phyloP scores from a whole-genome alignment of 2,113 vertebrate species.

The Alaudala cheleensis region DNA sequence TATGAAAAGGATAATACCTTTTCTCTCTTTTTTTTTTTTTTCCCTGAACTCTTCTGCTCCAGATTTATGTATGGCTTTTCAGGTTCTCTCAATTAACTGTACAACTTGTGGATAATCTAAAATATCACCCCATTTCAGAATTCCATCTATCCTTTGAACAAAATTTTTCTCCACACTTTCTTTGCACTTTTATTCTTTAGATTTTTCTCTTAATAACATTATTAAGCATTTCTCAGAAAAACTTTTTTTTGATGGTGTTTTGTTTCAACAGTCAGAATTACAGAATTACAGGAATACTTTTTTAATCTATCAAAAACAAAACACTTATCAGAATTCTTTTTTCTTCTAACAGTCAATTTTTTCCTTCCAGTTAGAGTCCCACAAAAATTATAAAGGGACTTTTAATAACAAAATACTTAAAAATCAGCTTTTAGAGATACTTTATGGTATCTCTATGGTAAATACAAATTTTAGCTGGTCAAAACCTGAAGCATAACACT shows the following conservation, averaged over 20 bases:
- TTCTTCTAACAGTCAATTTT: background rate
- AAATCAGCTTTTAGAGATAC: background rate
- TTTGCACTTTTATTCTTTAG: background rate
- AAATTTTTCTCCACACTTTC: background rate
- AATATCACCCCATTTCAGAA: background rate
- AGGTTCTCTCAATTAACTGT: background rate
- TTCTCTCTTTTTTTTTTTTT: background rate
- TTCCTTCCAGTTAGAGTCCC: background rate
- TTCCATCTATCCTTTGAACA: background rate
- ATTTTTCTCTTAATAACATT: background rate
- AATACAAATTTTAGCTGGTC: background rate
- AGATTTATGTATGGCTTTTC: background rate
- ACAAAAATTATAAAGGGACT: background rate
- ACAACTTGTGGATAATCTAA: background rate
- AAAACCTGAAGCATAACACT: background rate
- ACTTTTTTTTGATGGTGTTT: background rate
- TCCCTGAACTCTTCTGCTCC: background rate
- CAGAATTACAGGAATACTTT: background rate
- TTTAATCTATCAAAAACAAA: background rate
- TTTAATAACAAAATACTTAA: background rate
- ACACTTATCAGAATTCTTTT: background rate
- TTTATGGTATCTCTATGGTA: background rate
- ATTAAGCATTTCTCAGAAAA: background rate
- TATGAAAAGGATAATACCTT: background rate
- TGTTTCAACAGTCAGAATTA: background rate